Evolutionary conservation across 2,797 vertebrate genomes (phyloP).

Genomic region (Anabas testudineus): DNA sequence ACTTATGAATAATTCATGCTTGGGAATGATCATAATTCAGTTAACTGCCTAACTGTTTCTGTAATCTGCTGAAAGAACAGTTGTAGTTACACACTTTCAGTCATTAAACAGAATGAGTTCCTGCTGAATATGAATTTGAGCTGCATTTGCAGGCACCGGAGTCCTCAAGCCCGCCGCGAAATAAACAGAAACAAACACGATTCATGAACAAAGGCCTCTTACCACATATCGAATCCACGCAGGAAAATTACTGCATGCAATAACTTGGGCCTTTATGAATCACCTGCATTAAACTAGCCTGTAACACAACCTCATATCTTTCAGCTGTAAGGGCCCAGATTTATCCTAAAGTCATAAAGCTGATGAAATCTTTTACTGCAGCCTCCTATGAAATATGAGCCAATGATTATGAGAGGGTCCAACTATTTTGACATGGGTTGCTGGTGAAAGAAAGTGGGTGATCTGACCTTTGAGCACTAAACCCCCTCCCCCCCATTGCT

Average conservation of each 20-base stretch:
- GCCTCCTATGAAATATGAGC: slow-evolving; percentile 41
- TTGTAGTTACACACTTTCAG: slow-evolving; percentile 2
- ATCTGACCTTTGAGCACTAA: slow-evolving; percentile 38
- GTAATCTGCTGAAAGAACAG: slow-evolving; percentile 9
- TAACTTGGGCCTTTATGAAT: slow-evolving; percentile 25
- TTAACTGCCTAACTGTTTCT: background rate
- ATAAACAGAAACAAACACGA: slow-evolving; percentile 2
- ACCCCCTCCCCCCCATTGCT: slow-evolving; percentile 22
- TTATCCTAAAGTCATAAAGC: slow-evolving; percentile 29
- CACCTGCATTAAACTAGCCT: slow-evolving; percentile 24
- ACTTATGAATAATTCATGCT: slow-evolving; percentile 29
- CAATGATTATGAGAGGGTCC: slow-evolving; percentile 24
- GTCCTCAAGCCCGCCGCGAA: background rate
- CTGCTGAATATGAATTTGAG: slow-evolving; percentile 9
- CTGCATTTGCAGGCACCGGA: background rate
- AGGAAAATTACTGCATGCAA: background rate
- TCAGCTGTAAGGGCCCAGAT: slow-evolving; percentile 11
- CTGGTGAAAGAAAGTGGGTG: slow-evolving; percentile 30
- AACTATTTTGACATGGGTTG: slow-evolving; percentile 19
- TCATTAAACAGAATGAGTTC: slow-evolving; percentile 10
- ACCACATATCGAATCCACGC: slow-evolving; percentile 13
- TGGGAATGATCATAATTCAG: slow-evolving; percentile 22
- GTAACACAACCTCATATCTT: slow-evolving; percentile 28
- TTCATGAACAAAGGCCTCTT: slow-evolving; percentile 1
- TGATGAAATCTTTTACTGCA: slow-evolving; percentile 23